A percentile compares a stretch with the other conserved stretches of the same genome.
Evolutionary conservation across 2,113 vertebrate species (phyloP).

Genomic region (Nipponia nippon): DNA sequence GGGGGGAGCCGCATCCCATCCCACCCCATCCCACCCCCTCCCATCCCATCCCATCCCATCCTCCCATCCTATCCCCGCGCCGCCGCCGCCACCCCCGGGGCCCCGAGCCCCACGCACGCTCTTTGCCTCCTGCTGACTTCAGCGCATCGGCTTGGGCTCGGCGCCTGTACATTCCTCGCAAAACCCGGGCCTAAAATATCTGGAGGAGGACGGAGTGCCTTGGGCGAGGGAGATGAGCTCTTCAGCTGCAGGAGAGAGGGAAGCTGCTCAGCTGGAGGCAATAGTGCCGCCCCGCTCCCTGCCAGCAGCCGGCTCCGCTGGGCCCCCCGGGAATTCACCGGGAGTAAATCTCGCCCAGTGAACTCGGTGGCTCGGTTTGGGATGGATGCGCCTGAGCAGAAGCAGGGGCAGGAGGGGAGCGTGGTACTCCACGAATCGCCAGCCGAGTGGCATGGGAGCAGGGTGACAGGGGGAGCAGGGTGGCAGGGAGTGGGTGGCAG

Average conservation of each 20-base stretch:
- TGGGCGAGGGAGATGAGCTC: constrained; percentile 47
- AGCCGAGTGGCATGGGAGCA: not conserved
- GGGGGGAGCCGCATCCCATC: not conserved
- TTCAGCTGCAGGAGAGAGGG: constrained; percentile 5
- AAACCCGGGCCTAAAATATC: constrained; percentile 63
- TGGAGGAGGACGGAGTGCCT: constrained; percentile 53
- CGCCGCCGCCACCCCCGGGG: not conserved
- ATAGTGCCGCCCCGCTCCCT: not conserved
- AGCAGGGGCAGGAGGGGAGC: not conserved
- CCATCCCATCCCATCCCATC: not conserved
- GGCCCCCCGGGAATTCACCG: not conserved
- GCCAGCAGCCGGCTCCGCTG: not conserved
- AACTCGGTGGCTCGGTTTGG: not conserved
- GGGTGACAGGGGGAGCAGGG: not conserved
- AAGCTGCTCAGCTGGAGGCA: not conserved
- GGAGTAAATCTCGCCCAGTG: not conserved
- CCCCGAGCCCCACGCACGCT: not conserved
- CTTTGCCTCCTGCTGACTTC: constrained; percentile 50
- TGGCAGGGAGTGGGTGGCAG: not conserved
- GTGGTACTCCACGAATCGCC: not conserved
- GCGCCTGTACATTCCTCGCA: constrained; percentile 50
- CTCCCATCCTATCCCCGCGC: not conserved
- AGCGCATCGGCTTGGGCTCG: constrained; percentile 38
- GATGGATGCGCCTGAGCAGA: not conserved
- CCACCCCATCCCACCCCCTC: too few relatives aligned